Percentiles rank a stretch among this genome's conserved stretches.
phyloP scores from a whole-genome alignment of 1,140 invertebrate genomes.

The Trichonephila clavipes region DNA sequence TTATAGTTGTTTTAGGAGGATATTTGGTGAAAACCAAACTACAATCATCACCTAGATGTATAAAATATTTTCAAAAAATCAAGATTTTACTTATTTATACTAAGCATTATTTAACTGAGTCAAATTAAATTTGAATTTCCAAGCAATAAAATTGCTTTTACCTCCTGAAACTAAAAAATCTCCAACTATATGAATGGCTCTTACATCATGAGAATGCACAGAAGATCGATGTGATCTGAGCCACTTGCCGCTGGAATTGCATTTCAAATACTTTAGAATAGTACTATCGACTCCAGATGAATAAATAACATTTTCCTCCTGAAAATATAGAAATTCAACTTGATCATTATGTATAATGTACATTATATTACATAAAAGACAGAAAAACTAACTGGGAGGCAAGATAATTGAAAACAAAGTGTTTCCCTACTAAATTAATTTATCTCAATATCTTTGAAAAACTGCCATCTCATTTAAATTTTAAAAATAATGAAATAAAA shows the following conservation, averaged over 20 bases:
- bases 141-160: constrained; percentile 77
- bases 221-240: constrained; percentile 88
- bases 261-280: constrained; percentile 86
- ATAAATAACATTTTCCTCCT: constrained; percentile 79
- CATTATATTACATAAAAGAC: no score
- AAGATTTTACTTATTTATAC: background rate
- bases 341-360: no score
- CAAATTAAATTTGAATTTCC: background rate
- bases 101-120: background rate
- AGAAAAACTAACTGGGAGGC: no score
- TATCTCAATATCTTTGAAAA: no score
- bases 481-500: no score
- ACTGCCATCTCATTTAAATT: no score
- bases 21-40: constrained; percentile 70
- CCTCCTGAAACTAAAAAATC: constrained; percentile 87
- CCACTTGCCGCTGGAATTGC: constrained; percentile 85
- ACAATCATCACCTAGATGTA: constrained; percentile 75
- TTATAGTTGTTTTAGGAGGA: constrained; percentile 64
- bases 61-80: background rate
- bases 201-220: constrained; percentile 92
- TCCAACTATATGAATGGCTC: constrained; percentile 85
- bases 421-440: no score
- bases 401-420: no score
- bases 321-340: background rate
- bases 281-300: constrained; percentile 87